Conservation (phyloP, 2,797 vertebrate genomes). For the Cossypha polioptera region DNA sequence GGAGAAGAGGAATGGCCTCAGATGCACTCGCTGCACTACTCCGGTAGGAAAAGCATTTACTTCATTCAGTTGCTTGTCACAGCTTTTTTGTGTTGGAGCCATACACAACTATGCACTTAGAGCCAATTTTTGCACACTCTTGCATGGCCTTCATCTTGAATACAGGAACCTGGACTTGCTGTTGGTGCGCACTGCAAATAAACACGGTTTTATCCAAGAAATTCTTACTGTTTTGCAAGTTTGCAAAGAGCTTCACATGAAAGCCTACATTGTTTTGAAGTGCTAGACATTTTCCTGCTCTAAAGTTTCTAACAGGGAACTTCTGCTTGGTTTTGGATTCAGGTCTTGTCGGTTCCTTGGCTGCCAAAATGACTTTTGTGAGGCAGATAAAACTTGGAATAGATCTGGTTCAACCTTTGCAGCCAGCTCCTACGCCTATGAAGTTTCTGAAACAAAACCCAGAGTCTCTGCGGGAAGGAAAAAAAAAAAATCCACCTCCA, state of each 20-base stretch:
- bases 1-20: constrained; percentile 58
- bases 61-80: constrained; percentile 52
- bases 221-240: constrained; percentile 34
- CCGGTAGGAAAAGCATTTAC: constrained; percentile 24
- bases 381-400: constrained; percentile 70
- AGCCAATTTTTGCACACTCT: constrained; percentile 11
- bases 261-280: constrained; percentile 63
- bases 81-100: constrained; percentile 31
- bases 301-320: constrained; percentile 63
- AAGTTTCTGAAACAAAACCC: constrained; percentile 69
- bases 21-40: constrained; percentile 53
- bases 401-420: constrained; percentile 66
- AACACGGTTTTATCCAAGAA: constrained; percentile 28
- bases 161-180: not conserved
- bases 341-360: constrained; percentile 62
- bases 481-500: not conserved
- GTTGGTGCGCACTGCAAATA: not conserved
- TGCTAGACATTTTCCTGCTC: constrained; percentile 65
- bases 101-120: not conserved
- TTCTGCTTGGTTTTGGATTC: constrained; percentile 72
- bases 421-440: constrained; percentile 69
- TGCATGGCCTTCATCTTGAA: not conserved
- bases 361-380: constrained; percentile 69
- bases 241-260: constrained; percentile 61
- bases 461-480: not conserved